These are phyloP conservation scores for Cheilosia grossa DNA, from an alignment of 2,888 invertebrate genomes.

Conservation along the genomic window DNA sequence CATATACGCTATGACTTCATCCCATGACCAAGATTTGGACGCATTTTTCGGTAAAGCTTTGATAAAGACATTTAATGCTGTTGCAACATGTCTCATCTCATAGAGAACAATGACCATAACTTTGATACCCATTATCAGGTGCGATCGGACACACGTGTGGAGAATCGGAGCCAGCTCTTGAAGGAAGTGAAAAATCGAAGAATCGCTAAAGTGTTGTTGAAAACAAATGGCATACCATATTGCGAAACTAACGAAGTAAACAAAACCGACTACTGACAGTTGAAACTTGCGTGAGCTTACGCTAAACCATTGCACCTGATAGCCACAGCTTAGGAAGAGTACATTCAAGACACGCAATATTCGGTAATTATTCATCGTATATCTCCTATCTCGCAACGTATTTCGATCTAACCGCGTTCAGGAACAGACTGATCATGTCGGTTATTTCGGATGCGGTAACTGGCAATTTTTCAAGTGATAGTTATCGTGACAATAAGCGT, in stretches of 20 bases:
- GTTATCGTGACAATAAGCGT: conserved; percentile 61
- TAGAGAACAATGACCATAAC: conserved; percentile 76
- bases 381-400: neutral
- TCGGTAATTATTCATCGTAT: conserved; percentile 77
- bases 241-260: conserved; percentile 73
- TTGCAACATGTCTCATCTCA: conserved; percentile 75
- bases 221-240: conserved; percentile 76
- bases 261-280: conserved; percentile 70
- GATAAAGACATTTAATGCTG: conserved; percentile 75
- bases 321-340: conserved; percentile 76
- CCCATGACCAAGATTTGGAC: conserved; percentile 30
- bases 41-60: conserved; percentile 47
- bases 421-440: conserved; percentile 45
- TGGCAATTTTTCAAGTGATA: conserved; percentile 32
- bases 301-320: conserved; percentile 76
- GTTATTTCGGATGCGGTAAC: neutral
- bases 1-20: conserved; percentile 75
- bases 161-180: conserved; percentile 79
- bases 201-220: conserved; percentile 78
- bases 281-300: conserved; percentile 70
- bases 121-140: conserved; percentile 78
- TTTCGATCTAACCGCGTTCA: conserved; percentile 22
- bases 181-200: conserved; percentile 77
- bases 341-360: conserved; percentile 76
- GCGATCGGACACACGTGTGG: conserved; percentile 76